Evolutionary conservation across 2,797 vertebrate genomes (phyloP), one percentile per base, ranked within the genome.

Genomic region (Microchirus variegatus): DNA sequence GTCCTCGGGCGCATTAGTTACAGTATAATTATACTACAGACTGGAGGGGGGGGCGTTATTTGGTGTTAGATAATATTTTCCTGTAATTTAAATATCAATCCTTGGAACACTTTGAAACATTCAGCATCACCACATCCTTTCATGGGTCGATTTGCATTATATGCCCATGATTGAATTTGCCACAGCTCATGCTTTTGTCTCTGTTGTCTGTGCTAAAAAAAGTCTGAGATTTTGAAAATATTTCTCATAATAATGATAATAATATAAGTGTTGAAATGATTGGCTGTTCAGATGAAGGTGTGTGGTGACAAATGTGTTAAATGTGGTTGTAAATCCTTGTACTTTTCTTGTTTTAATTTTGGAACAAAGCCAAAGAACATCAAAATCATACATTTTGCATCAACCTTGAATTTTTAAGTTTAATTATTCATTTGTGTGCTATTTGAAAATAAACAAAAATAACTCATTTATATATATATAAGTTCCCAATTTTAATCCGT

Each of bases 181-280:
- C 5, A 13, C 13, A 55, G 44, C 51, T 44, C 62, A 8, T 72
- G 36, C 10, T 64, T 50, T 50, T 72, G 2, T 14, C 7, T 0
- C 10, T 68, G 15, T 31, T 62, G 40, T 61, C 48, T 13, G 19
- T 49, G 31, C 12, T 22, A 22, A 22, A 22, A 70, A 58, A 63
- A 45, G 16, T 5, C n/a, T 15, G 18, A 52, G 35, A 44, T 35
- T 13, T 18, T 10, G 1, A 15, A 22, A 14, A 12, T 15, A 18
- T 48, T 8, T 14, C 26, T 38, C 2, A 22, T 22, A 22, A 22
- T 22, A 22, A 22, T 22, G 9, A 31, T 31, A 31, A 31, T 31
- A 31, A 31, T 4, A 31, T 31, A 31, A 7, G 8, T 31, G 6
- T 8, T 5, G 31, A 31, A 31, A 31, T 31, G 31, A 31, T 22